Evolutionary conservation across 2,113 vertebrate genomes (phyloP), one percentile per base, ranked within the genome.

Genomic region (Suncus etruscus): DNA sequence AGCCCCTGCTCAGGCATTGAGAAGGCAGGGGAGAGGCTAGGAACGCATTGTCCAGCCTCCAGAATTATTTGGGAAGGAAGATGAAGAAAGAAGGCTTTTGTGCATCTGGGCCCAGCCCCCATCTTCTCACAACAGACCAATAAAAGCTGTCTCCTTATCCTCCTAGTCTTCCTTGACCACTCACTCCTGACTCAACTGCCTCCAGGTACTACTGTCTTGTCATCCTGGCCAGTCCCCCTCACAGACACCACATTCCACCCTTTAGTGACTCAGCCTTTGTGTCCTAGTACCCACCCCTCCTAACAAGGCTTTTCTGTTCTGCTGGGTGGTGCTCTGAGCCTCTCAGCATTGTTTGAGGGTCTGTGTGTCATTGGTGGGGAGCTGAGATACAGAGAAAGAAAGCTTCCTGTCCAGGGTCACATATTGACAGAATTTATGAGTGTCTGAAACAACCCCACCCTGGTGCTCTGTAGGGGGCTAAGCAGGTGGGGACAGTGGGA

Each of bases 41-140:
- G 83, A 73, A 29, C n/a, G 27, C 84, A 91, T 79, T 94, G 90
- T 94, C 80, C 8, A 4, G 74, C 50, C 85, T 86, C 78, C 74
- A 80, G 87, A 87, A 89, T 66, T 75, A 91, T 78, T 66, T 74
- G 65, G 86, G 77, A 93, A 88, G 73, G 61, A 91, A 66, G 73
- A 6, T 15, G 72, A 27, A 87, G 89, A 73, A 47, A 27, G 51
- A 20, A 93, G 79, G 79, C 74, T 87, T 95, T 90, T 93, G 77
- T 63, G 86, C 32, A 45, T 54, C 39, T 45, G 86, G 39, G 82
- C 45, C 66, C 88, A 66, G 79, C 75, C 65, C 69, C 93, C 18
- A 6, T 24, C 25, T 48, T 58, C 74, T 58, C 27, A 58, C 3
- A 48, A 45, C 4, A 29, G 25, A 25, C 84, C 86, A 47, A 51